These are phyloP conservation scores for Mellilla xanthometata DNA, from an alignment of 2,888 invertebrate genomes.

Conservation along the genomic window DNA sequence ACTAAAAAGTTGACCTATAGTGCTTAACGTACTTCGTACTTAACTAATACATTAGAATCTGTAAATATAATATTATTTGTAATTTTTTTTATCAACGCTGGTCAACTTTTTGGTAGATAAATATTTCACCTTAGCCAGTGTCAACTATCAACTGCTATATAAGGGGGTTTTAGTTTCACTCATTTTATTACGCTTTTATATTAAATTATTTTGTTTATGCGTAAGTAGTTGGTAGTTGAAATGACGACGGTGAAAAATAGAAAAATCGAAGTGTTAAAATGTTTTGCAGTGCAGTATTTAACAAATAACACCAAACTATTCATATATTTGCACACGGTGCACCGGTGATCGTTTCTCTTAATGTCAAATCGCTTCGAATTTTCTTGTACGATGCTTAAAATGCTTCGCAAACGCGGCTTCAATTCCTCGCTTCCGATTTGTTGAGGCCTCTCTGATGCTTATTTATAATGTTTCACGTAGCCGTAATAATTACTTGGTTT, in stretches of 20 bases:
- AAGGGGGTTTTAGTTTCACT: constrained; percentile 67
- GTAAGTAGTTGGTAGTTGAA: constrained; percentile 78
- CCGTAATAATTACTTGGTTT: constrained; percentile 76
- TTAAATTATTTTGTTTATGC: constrained; percentile 51
- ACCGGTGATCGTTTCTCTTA: neutral
- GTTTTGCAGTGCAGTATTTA: no score
- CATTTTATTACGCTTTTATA: constrained; percentile 58
- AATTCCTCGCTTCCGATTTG: constrained; percentile 75
- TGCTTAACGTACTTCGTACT: constrained; percentile 3
- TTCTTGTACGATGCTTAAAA: constrained; percentile 67
- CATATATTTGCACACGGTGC: no score
- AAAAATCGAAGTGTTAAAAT: constrained; percentile 58
- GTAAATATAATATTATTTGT: neutral
- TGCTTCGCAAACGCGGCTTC: constrained; percentile 78
- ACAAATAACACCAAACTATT: no score
- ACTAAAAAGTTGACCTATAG: constrained; percentile 62
- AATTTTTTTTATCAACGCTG: constrained; percentile 4
- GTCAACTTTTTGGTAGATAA: constrained; percentile 60
- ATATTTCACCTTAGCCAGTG: constrained; percentile 62
- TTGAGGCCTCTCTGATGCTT: constrained; percentile 79
- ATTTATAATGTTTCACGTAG: constrained; percentile 77
- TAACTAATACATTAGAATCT: constrained; percentile 3
- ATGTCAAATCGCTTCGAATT: constrained; percentile 55
- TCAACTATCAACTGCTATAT: constrained; percentile 78
- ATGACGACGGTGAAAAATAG: constrained; percentile 68